phyloP scores from a whole-genome alignment of 1,140 invertebrate species.

The Hirudo medicinalis region DNA sequence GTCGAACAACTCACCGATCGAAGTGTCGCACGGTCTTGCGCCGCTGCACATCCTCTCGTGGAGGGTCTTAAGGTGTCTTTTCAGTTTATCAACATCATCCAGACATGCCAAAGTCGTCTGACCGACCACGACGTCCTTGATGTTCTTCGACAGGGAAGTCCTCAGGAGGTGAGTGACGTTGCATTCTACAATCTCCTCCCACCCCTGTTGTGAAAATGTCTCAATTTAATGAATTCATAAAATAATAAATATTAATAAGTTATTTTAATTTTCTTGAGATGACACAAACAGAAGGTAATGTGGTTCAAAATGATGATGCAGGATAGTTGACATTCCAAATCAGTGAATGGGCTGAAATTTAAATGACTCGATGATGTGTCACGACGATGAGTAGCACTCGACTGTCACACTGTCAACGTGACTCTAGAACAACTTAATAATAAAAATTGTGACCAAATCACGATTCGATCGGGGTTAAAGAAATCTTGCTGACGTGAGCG shows the following conservation, averaged over 20 bases:
- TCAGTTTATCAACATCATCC: conserved; percentile 46
- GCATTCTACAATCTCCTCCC: conserved; percentile 49
- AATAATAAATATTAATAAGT: too few species aligned
- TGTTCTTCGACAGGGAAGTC: conserved; percentile 41
- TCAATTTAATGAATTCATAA: too few species aligned
- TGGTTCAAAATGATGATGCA: background rate
- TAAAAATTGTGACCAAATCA: background rate
- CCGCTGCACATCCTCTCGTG: conserved; percentile 45
- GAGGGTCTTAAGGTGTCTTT: conserved; percentile 48
- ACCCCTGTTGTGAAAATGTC: conserved; percentile 39
- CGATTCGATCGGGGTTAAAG: conserved; percentile 10
- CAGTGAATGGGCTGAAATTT: too few species aligned
- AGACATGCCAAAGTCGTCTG: conserved; percentile 42
- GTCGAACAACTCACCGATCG: background rate
- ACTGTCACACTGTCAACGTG: too few species aligned
- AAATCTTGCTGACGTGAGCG: conserved; percentile 33
- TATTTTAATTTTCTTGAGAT: background rate
- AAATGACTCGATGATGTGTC: too few species aligned
- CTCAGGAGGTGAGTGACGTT: conserved; percentile 45
- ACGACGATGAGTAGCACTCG: too few species aligned
- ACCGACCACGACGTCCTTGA: conserved; percentile 37
- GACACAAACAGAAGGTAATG: background rate
- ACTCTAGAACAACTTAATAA: background rate
- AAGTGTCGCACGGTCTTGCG: conserved; percentile 30
- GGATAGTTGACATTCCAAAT: too few species aligned